phyloP scores from a whole-genome alignment of 2,888 invertebrate genomes.

The Octonoba sinensis region DNA sequence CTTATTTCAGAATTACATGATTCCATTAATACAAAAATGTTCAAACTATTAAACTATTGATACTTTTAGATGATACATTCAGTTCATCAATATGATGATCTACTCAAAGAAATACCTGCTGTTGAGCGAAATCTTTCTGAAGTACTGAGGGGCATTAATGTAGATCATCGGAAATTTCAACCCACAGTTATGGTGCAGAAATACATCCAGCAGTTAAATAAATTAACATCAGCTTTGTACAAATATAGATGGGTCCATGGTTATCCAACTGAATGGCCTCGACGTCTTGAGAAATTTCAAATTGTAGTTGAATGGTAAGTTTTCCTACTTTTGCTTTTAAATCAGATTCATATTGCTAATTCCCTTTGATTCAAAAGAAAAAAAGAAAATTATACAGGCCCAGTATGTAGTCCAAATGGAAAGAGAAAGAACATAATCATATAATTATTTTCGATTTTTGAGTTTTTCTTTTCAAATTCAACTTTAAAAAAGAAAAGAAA shows the following conservation, averaged over 20 bases:
- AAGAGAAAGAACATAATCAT: no score
- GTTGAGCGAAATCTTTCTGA: conserved; percentile 88
- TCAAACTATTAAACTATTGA: no score
- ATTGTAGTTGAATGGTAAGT: conserved; percentile 90
- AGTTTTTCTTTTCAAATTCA: no score
- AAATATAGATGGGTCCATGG: conserved; percentile 79
- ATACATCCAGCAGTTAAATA: conserved; percentile 86
- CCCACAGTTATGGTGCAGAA: conserved; percentile 88
- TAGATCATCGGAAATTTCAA: conserved; percentile 85
- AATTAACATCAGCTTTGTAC: conserved; percentile 86
- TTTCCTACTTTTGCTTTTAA: background rate
- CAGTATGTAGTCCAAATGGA: no score
- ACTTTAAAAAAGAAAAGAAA: no score
- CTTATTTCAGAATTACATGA: no score
- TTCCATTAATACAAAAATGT: no score
- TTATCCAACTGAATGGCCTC: conserved; percentile 82
- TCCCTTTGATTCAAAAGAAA: no score
- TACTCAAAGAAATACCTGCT: conserved; percentile 81
- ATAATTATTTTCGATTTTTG: no score
- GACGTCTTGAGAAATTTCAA: conserved; percentile 81
- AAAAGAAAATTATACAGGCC: no score
- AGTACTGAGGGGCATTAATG: conserved; percentile 85
- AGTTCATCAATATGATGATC: conserved; percentile 78
- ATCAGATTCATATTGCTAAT: background rate
- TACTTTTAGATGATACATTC: conserved; percentile 54